A percentile compares a stretch with the other conserved stretches of the same genome.
Evolutionary conservation across 2,113 vertebrate species (phyloP).

Genomic region (Nesospiza acunhae): DNA sequence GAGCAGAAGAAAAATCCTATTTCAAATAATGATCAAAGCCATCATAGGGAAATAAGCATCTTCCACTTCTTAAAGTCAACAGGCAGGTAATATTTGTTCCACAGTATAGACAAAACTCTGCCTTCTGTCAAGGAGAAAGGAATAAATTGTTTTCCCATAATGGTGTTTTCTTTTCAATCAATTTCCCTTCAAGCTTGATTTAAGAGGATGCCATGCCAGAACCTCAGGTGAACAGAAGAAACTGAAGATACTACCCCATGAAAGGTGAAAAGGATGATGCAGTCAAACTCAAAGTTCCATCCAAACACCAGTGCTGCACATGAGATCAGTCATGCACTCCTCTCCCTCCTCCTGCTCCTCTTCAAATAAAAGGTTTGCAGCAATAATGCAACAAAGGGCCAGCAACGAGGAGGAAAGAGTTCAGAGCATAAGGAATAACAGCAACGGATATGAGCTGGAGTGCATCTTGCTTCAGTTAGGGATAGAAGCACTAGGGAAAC

Average conservation of each 20-base stretch:
- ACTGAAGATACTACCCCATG: conserved; percentile 52
- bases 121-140: conserved; percentile 70
- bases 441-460: fast-evolving
- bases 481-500: background rate
- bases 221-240: conserved; percentile 30
- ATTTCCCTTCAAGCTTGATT: conserved; percentile 81
- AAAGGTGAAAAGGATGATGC: conserved; percentile 68
- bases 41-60: conserved; percentile 5
- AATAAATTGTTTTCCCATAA: conserved; percentile 79
- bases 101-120: conserved; percentile 72
- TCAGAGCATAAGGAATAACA: background rate
- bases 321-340: background rate
- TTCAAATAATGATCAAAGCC: conserved; percentile 52
- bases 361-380: conserved; percentile 31
- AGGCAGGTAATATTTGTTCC: conserved; percentile 76
- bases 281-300: conserved; percentile 45
- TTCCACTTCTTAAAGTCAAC: conserved; percentile 67
- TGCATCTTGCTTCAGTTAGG: background rate
- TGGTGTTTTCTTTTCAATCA: conserved; percentile 78
- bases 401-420: background rate
- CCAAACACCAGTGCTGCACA: background rate
- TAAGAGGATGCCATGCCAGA: conserved; percentile 72
- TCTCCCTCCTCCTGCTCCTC: conserved; percentile 9
- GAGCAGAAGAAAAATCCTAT: conserved; percentile 16
- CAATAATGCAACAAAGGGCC: background rate